Evolutionary conservation across 1,140 invertebrate genomes (phyloP).

Genomic region (Caenorhabditis tropicalis): DNA sequence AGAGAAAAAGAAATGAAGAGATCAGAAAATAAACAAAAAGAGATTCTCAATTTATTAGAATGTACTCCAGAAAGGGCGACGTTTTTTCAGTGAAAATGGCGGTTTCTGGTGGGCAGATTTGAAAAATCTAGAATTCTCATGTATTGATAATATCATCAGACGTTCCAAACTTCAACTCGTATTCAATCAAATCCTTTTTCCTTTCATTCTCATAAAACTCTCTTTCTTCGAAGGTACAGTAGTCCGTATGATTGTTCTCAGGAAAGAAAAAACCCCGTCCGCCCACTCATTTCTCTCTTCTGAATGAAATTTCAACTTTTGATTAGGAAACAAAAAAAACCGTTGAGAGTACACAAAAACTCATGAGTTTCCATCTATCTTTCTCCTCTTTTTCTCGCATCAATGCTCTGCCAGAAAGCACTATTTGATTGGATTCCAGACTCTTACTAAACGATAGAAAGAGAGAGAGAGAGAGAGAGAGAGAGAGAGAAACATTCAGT

Average conservation of each 20-base stretch:
- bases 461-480: not conserved
- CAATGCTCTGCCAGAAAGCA: not conserved
- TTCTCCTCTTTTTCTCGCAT: not conserved
- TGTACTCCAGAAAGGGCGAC: not conserved
- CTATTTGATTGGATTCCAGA: conserved; percentile 17
- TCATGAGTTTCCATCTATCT: not conserved
- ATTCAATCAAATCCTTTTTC: too few relatives aligned
- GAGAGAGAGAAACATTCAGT: not conserved
- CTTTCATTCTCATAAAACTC: too few relatives aligned
- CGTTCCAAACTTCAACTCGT: too few relatives aligned
- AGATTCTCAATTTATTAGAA: not conserved
- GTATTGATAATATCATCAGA: too few relatives aligned
- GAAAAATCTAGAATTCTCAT: too few relatives aligned
- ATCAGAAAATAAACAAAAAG: not conserved
- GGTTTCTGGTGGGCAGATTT: too few relatives aligned
- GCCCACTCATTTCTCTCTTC: not conserved
- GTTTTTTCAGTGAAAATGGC: too few relatives aligned
- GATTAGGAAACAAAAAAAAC: not conserved
- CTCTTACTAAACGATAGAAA: not conserved
- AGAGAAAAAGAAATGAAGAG: too few relatives aligned
- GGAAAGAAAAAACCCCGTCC: too few relatives aligned
- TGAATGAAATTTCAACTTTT: not conserved
- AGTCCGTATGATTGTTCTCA: too few relatives aligned
- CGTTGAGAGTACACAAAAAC: not conserved
- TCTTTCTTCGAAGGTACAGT: too few relatives aligned